phyloP scores from a whole-genome alignment of 2,888 invertebrate genomes.

The Lochmaea crataegi region DNA sequence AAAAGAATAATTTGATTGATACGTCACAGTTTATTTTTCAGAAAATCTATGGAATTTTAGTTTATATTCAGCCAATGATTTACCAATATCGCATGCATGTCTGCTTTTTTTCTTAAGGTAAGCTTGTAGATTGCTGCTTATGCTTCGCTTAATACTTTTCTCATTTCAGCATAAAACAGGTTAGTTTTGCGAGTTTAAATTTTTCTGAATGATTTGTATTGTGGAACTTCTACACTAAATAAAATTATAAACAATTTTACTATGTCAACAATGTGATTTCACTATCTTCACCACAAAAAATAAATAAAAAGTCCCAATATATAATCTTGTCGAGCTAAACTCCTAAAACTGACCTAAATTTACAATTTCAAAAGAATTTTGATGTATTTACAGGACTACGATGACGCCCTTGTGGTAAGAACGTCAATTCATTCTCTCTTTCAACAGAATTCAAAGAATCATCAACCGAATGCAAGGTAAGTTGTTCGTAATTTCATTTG shows the following conservation, averaged over 20 bases:
- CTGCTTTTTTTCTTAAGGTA: constrained; percentile 12
- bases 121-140: constrained; percentile 15
- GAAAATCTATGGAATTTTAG: constrained; percentile 8
- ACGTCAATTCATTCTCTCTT: constrained; percentile 59
- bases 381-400: constrained; percentile 52
- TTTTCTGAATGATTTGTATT: neutral
- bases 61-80: neutral
- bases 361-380: neutral
- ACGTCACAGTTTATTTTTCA: neutral
- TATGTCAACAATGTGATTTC: too few relatives aligned
- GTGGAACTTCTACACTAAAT: neutral
- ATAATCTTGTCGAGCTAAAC: neutral
- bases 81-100: constrained; percentile 13
- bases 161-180: neutral
- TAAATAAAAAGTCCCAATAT: neutral
- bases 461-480: constrained; percentile 49
- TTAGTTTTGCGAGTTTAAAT: neutral
- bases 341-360: neutral
- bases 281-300: neutral
- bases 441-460: constrained; percentile 57
- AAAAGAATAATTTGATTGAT: neutral
- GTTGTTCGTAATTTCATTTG: constrained; percentile 11
- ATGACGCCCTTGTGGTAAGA: constrained; percentile 57
- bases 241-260: neutral
- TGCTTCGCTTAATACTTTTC: constrained; percentile 8